phyloP scores from a whole-genome alignment of 2,888 invertebrate genomes.

The Zygaena filipendulae region DNA sequence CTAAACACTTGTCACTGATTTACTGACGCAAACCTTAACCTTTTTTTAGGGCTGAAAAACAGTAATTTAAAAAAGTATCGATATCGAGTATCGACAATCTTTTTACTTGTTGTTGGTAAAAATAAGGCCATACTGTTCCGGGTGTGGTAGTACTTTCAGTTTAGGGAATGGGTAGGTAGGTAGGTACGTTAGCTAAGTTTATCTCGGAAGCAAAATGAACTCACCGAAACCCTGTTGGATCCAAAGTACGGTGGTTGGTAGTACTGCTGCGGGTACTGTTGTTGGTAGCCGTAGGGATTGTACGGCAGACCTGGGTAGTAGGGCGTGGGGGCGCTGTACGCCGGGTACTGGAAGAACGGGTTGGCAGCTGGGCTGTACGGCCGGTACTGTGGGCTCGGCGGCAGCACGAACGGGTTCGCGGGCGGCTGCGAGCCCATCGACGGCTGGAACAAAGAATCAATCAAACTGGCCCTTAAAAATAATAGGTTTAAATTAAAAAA shows the following conservation, averaged over 20 bases:
- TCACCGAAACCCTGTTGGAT: constrained; percentile 66
- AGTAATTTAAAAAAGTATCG: no score
- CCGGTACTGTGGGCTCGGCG: constrained; percentile 47
- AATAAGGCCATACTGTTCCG: no score
- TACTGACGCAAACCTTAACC: no score
- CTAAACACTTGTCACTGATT: no score
- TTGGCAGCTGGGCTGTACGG: constrained; percentile 44
- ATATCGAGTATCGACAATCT: no score
- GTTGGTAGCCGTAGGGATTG: constrained; percentile 54
- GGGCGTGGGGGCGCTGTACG: constrained; percentile 43
- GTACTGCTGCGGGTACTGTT: constrained; percentile 37
- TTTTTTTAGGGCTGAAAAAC: no score
- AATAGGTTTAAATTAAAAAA: neutral
- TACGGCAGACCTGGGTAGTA: constrained; percentile 43
- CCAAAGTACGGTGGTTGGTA: constrained; percentile 54
- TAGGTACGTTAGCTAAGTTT: no score
- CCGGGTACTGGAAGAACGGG: constrained; percentile 61
- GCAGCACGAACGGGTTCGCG: no score
- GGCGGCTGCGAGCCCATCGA: constrained; percentile 33
- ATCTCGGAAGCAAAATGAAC: no score
- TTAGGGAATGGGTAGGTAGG: no score
- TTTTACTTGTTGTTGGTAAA: no score
- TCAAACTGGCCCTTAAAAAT: constrained; percentile 25
- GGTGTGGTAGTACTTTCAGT: no score
- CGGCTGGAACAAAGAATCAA: constrained; percentile 29